Conservation (phyloP, 2,797 vertebrate species). For the Pogonophryne albipinna region DNA sequence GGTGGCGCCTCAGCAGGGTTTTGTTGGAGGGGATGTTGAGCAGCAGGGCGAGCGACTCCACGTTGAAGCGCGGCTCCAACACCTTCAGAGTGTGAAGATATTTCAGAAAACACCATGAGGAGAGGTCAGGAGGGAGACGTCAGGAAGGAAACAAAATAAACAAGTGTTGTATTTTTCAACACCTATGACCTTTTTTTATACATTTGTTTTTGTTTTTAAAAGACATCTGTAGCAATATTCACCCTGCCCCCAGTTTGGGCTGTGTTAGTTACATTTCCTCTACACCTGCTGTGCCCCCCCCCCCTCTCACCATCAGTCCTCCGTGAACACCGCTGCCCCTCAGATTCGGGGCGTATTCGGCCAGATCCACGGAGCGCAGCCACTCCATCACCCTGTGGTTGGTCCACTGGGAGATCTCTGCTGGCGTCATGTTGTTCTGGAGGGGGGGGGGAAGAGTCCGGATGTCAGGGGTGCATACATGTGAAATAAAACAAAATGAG, state of each 20-base stretch:
- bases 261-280: not conserved
- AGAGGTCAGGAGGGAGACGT: not conserved
- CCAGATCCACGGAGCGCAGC: slow-evolving; percentile 94
- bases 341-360: slow-evolving; percentile 95
- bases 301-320: slow-evolving; percentile 91
- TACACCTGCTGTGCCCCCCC: rapidly evolving
- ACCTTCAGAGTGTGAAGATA: slow-evolving; percentile 81
- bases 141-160: not conserved
- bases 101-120: not conserved
- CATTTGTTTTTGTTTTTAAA: too few species aligned
- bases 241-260: too few species aligned
- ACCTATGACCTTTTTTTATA: too few species aligned
- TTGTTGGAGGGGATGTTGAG: slow-evolving; percentile 97
- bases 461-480: not conserved
- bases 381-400: slow-evolving; percentile 98
- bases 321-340: slow-evolving; percentile 96
- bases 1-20: slow-evolving; percentile 93
- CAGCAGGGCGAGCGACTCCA: slow-evolving; percentile 96
- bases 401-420: slow-evolving; percentile 94
- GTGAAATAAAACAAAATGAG: not conserved
- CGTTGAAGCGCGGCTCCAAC: slow-evolving; percentile 95
- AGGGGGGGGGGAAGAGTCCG: not conserved
- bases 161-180: too few species aligned
- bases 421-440: slow-evolving; percentile 89
- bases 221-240: too few species aligned